phyloP scores from a whole-genome alignment of 2,113 vertebrate genomes.

The Heteronetta atricapilla region DNA sequence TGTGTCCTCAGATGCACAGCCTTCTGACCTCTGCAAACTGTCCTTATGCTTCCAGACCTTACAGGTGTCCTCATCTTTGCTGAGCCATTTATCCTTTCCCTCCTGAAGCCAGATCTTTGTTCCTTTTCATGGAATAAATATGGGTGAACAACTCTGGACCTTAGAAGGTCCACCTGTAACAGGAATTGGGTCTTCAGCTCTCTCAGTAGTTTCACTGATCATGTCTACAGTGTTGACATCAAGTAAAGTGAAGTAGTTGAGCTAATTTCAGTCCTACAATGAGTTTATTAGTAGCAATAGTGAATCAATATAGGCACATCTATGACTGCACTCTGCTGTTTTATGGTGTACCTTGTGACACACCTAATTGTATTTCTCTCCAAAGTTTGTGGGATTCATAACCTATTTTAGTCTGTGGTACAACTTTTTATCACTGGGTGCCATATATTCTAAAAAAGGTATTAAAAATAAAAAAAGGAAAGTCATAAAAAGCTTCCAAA shows the following conservation, averaged over 20 bases:
- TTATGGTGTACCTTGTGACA: background rate
- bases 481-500: background rate
- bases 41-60: background rate
- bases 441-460: background rate
- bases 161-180: background rate
- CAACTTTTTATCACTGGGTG: background rate
- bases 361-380: background rate
- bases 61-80: background rate
- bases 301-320: background rate
- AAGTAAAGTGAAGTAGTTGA: background rate
- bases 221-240: background rate
- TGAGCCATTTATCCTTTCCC: background rate
- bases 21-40: background rate
- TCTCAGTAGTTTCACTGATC: background rate
- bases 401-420: background rate
- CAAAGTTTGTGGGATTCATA: background rate
- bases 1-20: background rate
- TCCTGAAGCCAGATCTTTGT: background rate
- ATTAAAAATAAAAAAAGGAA: background rate
- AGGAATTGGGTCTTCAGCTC: background rate
- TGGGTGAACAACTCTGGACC: background rate
- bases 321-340: background rate
- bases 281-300: background rate
- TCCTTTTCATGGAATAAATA: background rate
- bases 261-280: background rate